Evolutionary conservation across 92 coral and sea anemone genomes (phyloP), one percentile per base, ranked within the genome.

Genomic region (Micromussa lordhowensis): DNA sequence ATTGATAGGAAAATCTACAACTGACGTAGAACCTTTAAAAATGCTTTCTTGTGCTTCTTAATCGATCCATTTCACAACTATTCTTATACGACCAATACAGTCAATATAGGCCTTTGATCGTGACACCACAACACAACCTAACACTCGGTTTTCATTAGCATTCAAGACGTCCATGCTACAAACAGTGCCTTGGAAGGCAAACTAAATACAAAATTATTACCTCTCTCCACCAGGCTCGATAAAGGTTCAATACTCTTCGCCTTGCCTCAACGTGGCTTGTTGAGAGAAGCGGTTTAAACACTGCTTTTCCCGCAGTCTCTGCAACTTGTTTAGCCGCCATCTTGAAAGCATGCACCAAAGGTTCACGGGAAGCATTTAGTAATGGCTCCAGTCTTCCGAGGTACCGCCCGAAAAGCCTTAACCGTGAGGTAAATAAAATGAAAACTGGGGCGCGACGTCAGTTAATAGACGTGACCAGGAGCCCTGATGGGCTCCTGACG

Each of bases 141-240:
- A 22, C 12, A 66, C 73, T 68, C 31, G 12, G 0, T n/a, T 13
- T 26, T 66, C 51, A 9, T 44, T 6, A 7, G 51, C 48, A 8
- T 44, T 44, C 75, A 70, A 34, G 49, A 19, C 53, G 13, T 36
- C 36, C 22, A 73, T 73, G 53, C 78, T 73, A 36, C 9, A 35
- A 13, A 40, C 13, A 38, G 30, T 13, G 6, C 1, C 48, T 1
- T 13, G 32, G 34, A 77, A 36, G 17, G 30, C 30, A 30, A 28
- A 77, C 40, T 14, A 29, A 15, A 61, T 2, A 48, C 32, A n/a
- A 83, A 18, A 71, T 34, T 29, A 74, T 81, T 94, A 98, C 99
- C 96, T 98, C 99, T 96, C 99, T 96, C 96, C 98, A 98, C 99
- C 99, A 98, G 69, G 99, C 99, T 81, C 99, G 95, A 53, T 98